phyloP scores from a whole-genome alignment of 2,797 vertebrate genomes.

The Calcarius lapponicus region DNA sequence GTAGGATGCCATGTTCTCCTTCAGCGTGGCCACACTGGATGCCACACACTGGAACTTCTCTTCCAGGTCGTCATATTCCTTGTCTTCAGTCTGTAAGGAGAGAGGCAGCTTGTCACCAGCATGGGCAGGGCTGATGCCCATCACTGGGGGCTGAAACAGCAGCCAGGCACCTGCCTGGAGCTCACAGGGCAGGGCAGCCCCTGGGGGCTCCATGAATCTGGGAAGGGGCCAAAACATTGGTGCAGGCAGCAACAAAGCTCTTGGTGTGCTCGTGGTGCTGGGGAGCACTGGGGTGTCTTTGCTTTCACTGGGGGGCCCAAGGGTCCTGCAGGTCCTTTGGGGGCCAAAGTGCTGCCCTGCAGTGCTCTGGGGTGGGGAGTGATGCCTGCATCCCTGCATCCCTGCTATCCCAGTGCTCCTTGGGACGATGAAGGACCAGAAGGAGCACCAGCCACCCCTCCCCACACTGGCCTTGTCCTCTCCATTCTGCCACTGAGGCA shows the following conservation, averaged over 20 bases:
- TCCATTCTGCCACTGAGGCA: accelerated
- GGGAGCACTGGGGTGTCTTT: not conserved
- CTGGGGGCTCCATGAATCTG: not conserved
- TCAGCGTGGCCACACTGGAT: conserved; percentile 80
- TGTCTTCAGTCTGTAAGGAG: conserved; percentile 83
- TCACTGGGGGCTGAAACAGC: not conserved
- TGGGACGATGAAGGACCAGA: not conserved
- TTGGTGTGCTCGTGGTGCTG: not conserved
- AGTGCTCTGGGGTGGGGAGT: not conserved
- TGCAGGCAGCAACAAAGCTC: not conserved
- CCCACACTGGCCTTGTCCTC: accelerated
- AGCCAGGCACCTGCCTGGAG: not conserved
- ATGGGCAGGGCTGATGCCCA: not conserved
- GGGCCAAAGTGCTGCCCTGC: not conserved
- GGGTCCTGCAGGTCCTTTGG: not conserved
- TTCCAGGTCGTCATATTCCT: conserved; percentile 86
- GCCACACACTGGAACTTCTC: conserved; percentile 86
- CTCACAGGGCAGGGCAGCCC: not conserved
- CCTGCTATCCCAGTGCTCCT: not conserved
- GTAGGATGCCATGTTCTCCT: conserved; percentile 84
- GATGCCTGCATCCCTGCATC: not conserved
- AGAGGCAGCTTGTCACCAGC: not conserved
- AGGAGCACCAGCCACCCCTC: not conserved
- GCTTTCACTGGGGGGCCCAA: not conserved
- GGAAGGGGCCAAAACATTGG: not conserved